Base-by-base conservation (phyloP, 2,113 vertebrate species). In the Scartelaos histophorus region DNA sequence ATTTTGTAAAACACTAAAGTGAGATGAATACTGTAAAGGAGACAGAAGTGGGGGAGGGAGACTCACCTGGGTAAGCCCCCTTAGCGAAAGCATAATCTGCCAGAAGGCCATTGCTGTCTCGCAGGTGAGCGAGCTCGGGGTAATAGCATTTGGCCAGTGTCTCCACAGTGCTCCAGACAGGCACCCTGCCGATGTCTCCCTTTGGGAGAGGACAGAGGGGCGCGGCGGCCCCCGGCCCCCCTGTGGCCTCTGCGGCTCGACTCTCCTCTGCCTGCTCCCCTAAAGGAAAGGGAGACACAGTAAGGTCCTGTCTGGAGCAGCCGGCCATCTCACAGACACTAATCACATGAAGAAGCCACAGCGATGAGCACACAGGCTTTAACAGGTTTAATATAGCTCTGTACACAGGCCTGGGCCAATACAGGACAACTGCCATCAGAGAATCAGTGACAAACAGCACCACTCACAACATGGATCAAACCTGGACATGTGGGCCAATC, bases 111-210 rank as follows among this genome's bases (percentile, higher is more conserved):
- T 64, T 89, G 83, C 84, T 76, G 71, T 92, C 92, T 86, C 91
- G 87, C 89, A 93, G 91, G 86, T 91, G 90, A 77, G 92, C 89
- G 15, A 93, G 89, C 81, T 93, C 91, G 12, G 91, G 90, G 87
- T 93, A 93, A 92, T 93, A 93, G 85, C 92, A 92, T 90, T 93
- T 93, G 74, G 92, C 90, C 92, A 93, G 90, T 60, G 91, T 91
- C 85, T 93, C 92, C 91, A 92, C 85, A 24, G 91, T 93, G 90
- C 91, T 92, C 91, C 91, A 94, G 88, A 91, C 82, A 7, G 90
- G 89, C 90, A 90, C 92, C 83, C 92, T 89, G 87, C 87, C 81
- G 79, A 92, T 80, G 88, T 93, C 91, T 81, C 87, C 91, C 82
- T 91, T 89, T 69, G 89, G 88, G 88, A 91, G 88, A 80, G 89